Conservation (phyloP, 2,888 invertebrate species). For the Rhaphigaster nebulosa region DNA sequence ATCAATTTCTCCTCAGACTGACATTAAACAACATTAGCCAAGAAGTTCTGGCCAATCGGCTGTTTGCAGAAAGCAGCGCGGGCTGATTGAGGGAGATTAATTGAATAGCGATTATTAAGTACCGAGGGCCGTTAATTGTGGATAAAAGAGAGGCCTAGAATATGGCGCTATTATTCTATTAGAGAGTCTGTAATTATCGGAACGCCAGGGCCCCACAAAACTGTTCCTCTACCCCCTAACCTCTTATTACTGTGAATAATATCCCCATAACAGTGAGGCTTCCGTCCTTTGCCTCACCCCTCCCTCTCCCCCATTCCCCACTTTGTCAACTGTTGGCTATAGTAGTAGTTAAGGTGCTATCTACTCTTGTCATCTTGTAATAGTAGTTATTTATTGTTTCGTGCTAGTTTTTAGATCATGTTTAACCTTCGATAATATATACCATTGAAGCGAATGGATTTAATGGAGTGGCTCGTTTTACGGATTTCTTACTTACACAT, state of each 20-base stretch:
- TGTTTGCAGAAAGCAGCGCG: too few relatives aligned
- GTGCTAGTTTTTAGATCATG: not conserved
- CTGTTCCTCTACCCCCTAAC: not conserved
- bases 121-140: not conserved
- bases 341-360: not conserved
- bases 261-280: slow-evolving; percentile 19
- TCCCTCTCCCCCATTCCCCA: not conserved
- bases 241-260: slow-evolving; percentile 32
- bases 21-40: too few relatives aligned
- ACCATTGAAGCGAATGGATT: too few relatives aligned
- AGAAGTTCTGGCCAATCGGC: too few relatives aligned
- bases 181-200: not conserved
- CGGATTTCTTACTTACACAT: too few relatives aligned
- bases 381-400: not conserved
- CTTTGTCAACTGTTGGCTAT: slow-evolving; percentile 32
- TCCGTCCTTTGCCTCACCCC: not conserved
- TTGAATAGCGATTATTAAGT: not conserved
- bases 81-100: too few relatives aligned
- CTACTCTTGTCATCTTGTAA: not conserved
- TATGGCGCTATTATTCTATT: slow-evolving; percentile 16
- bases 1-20: too few relatives aligned
- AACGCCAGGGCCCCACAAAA: not conserved
- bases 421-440: not conserved
- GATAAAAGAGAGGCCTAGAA: not conserved
- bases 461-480: too few relatives aligned